phyloP scores from a whole-genome alignment of 2,797 vertebrate genomes.

The Sparidentex hasta region DNA sequence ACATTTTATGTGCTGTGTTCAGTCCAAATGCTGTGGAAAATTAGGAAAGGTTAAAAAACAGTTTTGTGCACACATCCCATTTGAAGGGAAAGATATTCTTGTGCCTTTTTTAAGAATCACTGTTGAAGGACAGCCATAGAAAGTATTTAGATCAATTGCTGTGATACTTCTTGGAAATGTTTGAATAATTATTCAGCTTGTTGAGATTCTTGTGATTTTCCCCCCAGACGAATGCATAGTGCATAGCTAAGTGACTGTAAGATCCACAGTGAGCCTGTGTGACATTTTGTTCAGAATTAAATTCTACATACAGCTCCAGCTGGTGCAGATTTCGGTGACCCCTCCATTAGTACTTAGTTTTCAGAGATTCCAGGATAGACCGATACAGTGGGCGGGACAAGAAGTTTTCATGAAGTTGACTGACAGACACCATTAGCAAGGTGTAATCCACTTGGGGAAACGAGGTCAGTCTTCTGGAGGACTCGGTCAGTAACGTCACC shows the following conservation, averaged over 20 bases:
- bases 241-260: background rate
- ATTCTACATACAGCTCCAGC: background rate
- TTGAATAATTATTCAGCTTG: background rate
- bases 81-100: background rate
- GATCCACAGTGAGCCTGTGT: background rate
- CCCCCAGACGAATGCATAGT: background rate
- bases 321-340: conserved; percentile 15
- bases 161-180: background rate
- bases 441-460: conserved; percentile 80
- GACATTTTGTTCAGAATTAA: background rate
- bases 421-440: conserved; percentile 62
- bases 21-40: background rate
- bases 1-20: background rate
- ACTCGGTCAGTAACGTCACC: conserved; percentile 55
- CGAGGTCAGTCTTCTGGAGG: conserved; percentile 70
- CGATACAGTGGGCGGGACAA: conserved; percentile 38
- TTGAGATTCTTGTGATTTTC: conserved; percentile 9
- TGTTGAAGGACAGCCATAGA: background rate
- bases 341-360: background rate
- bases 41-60: background rate
- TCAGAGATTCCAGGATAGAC: conserved; percentile 27
- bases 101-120: background rate
- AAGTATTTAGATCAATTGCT: conserved; percentile 1
- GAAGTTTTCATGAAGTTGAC: conserved; percentile 55
- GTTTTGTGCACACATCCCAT: background rate